Base-by-base conservation (phyloP, 2,797 vertebrate genomes). In the Phalanger gymnotis region DNA sequence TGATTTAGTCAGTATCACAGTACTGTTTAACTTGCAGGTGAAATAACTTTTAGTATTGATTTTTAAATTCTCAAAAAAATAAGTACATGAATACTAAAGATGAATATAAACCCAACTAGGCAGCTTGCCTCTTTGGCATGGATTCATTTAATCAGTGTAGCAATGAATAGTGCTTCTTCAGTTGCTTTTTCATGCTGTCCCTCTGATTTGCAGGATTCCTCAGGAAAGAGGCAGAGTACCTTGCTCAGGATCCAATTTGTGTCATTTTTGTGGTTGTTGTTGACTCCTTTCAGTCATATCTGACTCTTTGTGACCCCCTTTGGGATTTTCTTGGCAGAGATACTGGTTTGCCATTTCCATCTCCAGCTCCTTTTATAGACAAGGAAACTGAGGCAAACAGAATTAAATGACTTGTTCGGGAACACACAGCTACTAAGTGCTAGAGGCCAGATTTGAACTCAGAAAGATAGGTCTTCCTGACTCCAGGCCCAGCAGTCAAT, bases 11-110 rank as follows among this genome's bases (percentile, higher is more conserved):
- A 94, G 53, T 95, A 30, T 19, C 92, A 4, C 92, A 91, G 28
- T 91, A 53, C 54, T 90, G 5, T 22, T 95, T 94, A 90, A 25
- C 91, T 51, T 57, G 31, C 19, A 81, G 14, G 47, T 19, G 6
- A 95, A 94, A 61, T 81, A 54, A 66, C 16, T 96, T 95, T 12
- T 92, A 27, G 73, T 91, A 55, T 91, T 58, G 31, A 28, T 95
- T 55, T 92, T 93, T 96, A 58, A 96, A 93, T 27, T 66, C 58
- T 95, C 93, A 95, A 54, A 96, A 47, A 81, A 93, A 31, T 94
- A 94, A 95, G 40, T 81, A 95, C 92, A 93, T 56, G 19, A 2
- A 12, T 94, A 90, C 58, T 90, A 93, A 94, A 96, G 73, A 58
- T 90, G 56, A 56, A 53, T 58, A 28, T 58, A 90, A 31, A 95